Base-by-base conservation (phyloP, 2,888 invertebrate species). In the Caradrina clavipalpis region DNA sequence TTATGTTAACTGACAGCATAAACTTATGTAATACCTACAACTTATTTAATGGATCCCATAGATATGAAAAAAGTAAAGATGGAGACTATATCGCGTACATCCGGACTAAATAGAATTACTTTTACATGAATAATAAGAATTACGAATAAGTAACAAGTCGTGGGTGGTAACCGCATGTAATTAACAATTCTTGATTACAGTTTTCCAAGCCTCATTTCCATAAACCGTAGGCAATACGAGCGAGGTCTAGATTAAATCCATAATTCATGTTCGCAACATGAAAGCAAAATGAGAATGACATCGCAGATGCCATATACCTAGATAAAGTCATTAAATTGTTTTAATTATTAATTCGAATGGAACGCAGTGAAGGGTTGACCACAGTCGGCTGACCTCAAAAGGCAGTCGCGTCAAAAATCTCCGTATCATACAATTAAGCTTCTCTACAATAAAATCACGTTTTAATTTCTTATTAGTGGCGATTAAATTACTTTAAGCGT, bases 381-480 rank as follows among this genome's bases (percentile, higher is more conserved):
- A 61, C 69, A 53, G 85, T 83, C 89, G 90, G 89, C 82, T 77
- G 84, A 80, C 83, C 85, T 89, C 88, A 92, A 92, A 94, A 89
- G 90, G 85, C 67, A 77, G 72, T 72, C 85, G 86, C 85, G 87
- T 91, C 87, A 90, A 91, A 92, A 90, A 89, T 88, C 85, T 88
- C 81, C 81, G 78, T 79, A 83, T 76, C 80, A 83, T 83, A 89
- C 90, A 93, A 92, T 93, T 92, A 90, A 92, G 87, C 88, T 89
- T 88, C 89, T 89, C 89, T 90, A 90, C 83, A 93, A 91, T 95
- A 95, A 95, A 95, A 90, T 90, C 77, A 86, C 87, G 75, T 87
- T 91, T 94, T 94, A 92, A 95, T 94, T 88, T 86, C 91, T 87
- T 91, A 89, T 90, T 89, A 89, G 84, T 84, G 85, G 83, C 83